Conservation (phyloP, 2,797 vertebrate species). For the Oreonectes daqikongensis region DNA sequence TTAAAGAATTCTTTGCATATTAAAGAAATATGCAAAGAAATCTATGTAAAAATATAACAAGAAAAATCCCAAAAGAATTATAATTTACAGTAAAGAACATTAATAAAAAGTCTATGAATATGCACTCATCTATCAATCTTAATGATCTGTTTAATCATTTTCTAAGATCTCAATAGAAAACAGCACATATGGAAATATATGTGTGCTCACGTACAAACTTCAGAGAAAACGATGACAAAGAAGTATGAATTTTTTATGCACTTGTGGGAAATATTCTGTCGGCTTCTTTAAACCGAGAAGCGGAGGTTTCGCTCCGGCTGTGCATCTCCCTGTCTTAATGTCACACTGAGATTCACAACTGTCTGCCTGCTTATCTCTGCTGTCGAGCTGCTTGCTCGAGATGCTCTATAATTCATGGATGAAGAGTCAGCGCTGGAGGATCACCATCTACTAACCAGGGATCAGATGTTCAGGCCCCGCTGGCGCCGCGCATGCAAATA, state of each 20-base stretch:
- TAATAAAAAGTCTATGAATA: constrained; percentile 5
- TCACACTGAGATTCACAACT: constrained; percentile 37
- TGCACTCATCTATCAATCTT: not conserved
- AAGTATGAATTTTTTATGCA: constrained; percentile 30
- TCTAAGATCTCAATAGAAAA: not conserved
- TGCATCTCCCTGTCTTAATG: constrained; percentile 30
- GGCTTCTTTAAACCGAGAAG: constrained; percentile 3
- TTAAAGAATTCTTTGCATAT: no score
- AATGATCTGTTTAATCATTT: not conserved
- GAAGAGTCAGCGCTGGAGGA: constrained; percentile 33
- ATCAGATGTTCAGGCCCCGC: constrained; percentile 36
- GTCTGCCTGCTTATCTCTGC: constrained; percentile 36
- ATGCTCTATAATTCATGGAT: constrained; percentile 52
- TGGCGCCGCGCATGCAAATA: constrained; percentile 22
- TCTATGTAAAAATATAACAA: not conserved
- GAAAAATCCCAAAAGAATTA: not conserved
- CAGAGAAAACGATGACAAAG: constrained; percentile 15
- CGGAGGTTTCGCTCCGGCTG: constrained; percentile 15
- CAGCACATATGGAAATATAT: not conserved
- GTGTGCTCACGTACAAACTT: not conserved
- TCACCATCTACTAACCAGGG: constrained; percentile 33
- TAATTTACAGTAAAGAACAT: not conserved
- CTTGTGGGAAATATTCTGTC: constrained; percentile 4
- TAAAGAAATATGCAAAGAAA: no score
- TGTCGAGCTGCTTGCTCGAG: constrained; percentile 36